Conservation (phyloP, 2,113 vertebrate species). For the Chamaea fasciata region DNA sequence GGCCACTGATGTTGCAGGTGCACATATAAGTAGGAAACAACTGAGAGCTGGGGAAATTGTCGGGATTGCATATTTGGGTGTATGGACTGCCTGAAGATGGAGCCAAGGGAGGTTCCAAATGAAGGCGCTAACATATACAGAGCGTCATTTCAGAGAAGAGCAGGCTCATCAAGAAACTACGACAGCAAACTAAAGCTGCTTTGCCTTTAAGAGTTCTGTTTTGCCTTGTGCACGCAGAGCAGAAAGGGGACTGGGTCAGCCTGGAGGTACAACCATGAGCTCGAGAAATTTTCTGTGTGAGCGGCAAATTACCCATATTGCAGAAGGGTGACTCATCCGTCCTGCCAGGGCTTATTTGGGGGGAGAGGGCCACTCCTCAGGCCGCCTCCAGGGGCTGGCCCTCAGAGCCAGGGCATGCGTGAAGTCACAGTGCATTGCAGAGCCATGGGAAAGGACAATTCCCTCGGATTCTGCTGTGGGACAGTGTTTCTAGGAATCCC, state of each 20-base stretch:
- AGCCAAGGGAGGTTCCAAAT: neutral
- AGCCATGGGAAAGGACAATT: neutral
- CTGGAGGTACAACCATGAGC: neutral
- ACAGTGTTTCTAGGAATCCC: neutral
- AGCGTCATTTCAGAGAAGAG: neutral
- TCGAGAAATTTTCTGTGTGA: neutral
- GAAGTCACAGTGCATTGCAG: neutral
- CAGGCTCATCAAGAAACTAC: neutral
- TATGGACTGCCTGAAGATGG: neutral
- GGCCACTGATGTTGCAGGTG: neutral
- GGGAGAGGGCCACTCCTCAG: neutral
- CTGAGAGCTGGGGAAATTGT: neutral
- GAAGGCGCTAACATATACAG: accelerated
- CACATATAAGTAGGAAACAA: neutral
- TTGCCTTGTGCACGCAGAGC: neutral
- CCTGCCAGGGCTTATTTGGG: neutral
- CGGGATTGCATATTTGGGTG: neutral
- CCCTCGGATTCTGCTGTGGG: neutral
- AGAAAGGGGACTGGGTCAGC: neutral
- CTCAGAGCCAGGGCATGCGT: accelerated
- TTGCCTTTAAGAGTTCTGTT: neutral
- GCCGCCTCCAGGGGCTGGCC: neutral
- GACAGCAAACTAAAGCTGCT: neutral
- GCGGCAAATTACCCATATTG: accelerated
- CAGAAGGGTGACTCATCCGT: neutral